phyloP scores from a whole-genome alignment of 2,113 vertebrate species.

The Paraplagusia blochii region DNA sequence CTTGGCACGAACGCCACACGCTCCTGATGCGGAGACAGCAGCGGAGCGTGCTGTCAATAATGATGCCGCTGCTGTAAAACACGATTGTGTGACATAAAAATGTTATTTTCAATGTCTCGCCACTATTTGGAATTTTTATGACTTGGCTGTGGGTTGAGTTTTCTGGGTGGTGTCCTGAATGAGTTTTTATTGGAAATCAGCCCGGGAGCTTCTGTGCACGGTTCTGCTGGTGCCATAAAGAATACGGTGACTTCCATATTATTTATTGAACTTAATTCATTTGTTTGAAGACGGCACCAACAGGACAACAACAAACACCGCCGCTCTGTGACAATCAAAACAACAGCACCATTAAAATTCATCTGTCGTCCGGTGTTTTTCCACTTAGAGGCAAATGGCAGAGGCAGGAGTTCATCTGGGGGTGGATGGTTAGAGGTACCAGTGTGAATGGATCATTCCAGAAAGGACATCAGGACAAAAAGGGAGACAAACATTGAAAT shows the following conservation, averaged over 20 bases:
- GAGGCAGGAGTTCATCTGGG: no score
- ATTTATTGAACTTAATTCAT: background rate
- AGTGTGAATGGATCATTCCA: no score
- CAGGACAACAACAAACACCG: background rate
- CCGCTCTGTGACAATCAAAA: background rate
- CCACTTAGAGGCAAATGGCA: no score
- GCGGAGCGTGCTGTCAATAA: slow-evolving; percentile 31
- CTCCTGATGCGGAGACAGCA: slow-evolving; percentile 19
- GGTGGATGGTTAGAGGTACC: no score
- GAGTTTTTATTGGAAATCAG: slow-evolving; percentile 6
- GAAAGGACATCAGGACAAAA: no score
- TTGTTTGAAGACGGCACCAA: background rate
- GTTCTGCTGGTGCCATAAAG: background rate
- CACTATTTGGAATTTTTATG: slow-evolving; percentile 19
- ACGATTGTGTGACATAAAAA: slow-evolving; percentile 9
- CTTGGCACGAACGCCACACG: slow-evolving; percentile 15
- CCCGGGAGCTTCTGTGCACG: background rate
- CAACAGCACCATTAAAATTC: background rate
- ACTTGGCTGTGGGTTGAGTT: slow-evolving; percentile 16
- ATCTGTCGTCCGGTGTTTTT: background rate
- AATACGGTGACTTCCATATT: background rate
- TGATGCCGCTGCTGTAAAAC: slow-evolving; percentile 10
- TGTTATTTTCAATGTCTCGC: slow-evolving; percentile 16
- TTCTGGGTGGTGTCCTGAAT: slow-evolving; percentile 4
- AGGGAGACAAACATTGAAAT: no score